Evolutionary conservation across 2,888 invertebrate genomes (phyloP).

Genomic region (Euplagia quadripunctaria): DNA sequence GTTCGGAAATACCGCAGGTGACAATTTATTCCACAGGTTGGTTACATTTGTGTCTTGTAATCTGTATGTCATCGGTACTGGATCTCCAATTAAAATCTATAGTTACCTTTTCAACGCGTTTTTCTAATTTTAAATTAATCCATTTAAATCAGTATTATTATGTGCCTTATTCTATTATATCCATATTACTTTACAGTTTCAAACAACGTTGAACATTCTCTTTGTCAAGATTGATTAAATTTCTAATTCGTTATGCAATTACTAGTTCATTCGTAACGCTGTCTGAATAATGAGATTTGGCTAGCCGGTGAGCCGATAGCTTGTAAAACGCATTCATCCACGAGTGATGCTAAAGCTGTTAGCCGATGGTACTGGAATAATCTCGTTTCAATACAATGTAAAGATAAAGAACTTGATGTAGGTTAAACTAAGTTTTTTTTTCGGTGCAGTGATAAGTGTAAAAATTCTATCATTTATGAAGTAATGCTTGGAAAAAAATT

Average conservation of each 20-base stretch:
- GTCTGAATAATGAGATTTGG: background rate
- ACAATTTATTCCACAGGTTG: too few relatives aligned
- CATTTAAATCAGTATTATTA: background rate
- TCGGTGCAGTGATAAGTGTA: background rate
- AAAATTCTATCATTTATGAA: background rate
- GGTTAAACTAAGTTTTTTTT: too few relatives aligned
- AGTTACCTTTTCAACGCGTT: too few relatives aligned
- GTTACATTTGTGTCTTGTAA: background rate
- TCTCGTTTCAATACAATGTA: background rate
- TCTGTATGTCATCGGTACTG: background rate
- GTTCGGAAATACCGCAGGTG: too few relatives aligned
- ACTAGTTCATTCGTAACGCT: background rate
- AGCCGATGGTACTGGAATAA: background rate
- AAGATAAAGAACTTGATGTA: background rate
- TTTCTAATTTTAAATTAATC: background rate
- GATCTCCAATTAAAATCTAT: too few relatives aligned
- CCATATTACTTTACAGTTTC: background rate
- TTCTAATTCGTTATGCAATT: conserved; percentile 11
- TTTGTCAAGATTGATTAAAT: background rate
- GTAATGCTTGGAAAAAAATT: background rate
- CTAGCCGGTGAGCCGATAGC: too few relatives aligned
- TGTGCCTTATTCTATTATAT: background rate
- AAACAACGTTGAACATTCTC: background rate
- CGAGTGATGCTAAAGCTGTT: too few relatives aligned
- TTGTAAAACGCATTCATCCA: background rate